Conservation (phyloP, 2,797 vertebrate species). For the Tadarida brasiliensis region DNA sequence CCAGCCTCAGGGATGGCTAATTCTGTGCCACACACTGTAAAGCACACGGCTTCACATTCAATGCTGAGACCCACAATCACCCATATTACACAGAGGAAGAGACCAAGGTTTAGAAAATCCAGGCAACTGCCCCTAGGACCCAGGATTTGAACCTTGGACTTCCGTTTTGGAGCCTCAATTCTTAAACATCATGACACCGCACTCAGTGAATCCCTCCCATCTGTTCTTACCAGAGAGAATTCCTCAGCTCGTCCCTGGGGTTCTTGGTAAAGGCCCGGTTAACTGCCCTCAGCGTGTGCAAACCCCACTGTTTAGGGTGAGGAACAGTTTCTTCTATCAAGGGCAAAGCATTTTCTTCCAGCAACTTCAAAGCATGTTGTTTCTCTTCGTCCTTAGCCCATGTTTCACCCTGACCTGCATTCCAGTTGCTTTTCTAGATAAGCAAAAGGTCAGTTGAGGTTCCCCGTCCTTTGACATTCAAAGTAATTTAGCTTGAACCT, state of each 20-base stretch:
- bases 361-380: not conserved
- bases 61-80: not conserved
- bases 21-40: not conserved
- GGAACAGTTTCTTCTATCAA: not conserved
- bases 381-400: not conserved
- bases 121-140: not conserved
- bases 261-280: not conserved
- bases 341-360: not conserved
- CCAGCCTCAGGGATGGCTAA: not conserved
- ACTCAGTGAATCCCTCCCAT: not conserved
- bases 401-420: not conserved
- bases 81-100: not conserved
- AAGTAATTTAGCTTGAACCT: not conserved
- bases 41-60: not conserved
- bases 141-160: not conserved
- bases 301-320: not conserved
- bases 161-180: not conserved
- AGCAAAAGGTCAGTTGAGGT: not conserved
- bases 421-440: not conserved
- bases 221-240: not conserved
- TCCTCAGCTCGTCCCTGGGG: not conserved
- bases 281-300: not conserved
- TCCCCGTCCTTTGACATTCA: slow-evolving; percentile 18
- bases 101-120: not conserved
- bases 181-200: not conserved